Evolutionary conservation across 1,140 invertebrate genomes (phyloP), one percentile per base, ranked within the genome.

Genomic region (Scylla paramamosain): DNA sequence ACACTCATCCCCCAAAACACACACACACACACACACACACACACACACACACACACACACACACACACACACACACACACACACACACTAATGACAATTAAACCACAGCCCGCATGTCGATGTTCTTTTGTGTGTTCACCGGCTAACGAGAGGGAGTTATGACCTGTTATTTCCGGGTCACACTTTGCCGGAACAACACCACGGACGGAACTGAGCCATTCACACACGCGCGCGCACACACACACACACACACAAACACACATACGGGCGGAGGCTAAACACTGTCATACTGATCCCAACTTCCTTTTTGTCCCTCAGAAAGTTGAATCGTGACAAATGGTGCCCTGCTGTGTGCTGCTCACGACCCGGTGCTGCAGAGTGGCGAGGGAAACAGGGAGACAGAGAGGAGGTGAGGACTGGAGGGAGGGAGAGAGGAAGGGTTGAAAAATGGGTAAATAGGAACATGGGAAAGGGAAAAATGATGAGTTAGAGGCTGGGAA

Each of bases 141-240:
- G 25, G n/a, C 16, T 77, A 77, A 77, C 67, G 67, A 77, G 20
- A 7, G 20, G 67, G 67, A 77, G n/a, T n/a, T 77, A 77, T 77
- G 67, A 77, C 67, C 67, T 77, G 8, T 20, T 77, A n/a, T 77
- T 77, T 77, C 67, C 67, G 84, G 84, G 16, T 28, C 14, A 32
- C 84, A 46, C 31, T n/a, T 83, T 25, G 6, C 7, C 87, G 14
- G 20, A 45, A 89, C 4, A 45, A 39, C 87, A 45, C 39, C 87
- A 46, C 32, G 16, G 87, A 25, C 29, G 52, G 20, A 52, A 52
- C 45, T 14, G 29, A 10, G 4, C 29, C 84, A 87, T 29, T 4
- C 84, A 87, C 84, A 87, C 84, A 87, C 84, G 32, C 84, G 32
- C 29, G 59, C n/a, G 28, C 67, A n/a, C 20, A 77, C 67, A n/a